A percentile compares a stretch with the other conserved stretches of the same genome.
Evolutionary conservation across 2,797 vertebrate species (phyloP).

Genomic region (Microtus obscurus): DNA sequence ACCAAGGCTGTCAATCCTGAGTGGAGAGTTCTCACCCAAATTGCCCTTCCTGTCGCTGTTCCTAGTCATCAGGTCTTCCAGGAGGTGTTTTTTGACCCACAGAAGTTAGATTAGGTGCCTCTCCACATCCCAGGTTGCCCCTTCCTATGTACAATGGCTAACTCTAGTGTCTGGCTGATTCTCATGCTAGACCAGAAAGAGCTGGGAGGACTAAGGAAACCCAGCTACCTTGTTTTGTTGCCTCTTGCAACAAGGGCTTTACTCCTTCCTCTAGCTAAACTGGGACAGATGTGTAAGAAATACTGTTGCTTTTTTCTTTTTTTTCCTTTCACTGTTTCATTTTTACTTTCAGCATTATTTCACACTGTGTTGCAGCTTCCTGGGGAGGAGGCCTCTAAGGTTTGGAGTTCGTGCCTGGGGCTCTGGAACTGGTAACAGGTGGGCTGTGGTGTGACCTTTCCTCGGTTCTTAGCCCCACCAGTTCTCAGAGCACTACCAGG

Average conservation of each 20-base stretch:
- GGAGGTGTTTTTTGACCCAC: not conserved
- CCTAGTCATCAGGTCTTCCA: not conserved
- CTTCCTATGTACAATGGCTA: accelerated
- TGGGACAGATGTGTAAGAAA: conserved; percentile 1
- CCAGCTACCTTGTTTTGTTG: not conserved
- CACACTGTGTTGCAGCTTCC: not conserved
- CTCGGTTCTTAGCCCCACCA: not conserved
- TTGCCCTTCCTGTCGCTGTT: not conserved
- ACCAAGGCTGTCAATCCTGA: not conserved
- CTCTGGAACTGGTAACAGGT: not conserved
- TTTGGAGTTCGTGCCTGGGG: not conserved
- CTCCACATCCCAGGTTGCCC: not conserved
- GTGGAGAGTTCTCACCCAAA: not conserved
- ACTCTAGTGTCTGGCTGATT: not conserved
- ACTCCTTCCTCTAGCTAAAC: not conserved
- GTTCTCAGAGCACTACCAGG: not conserved
- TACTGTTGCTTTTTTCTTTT: not conserved
- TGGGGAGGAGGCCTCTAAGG: not conserved
- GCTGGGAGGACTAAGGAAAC: not conserved
- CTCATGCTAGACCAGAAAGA: not conserved
- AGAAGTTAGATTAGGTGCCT: not conserved
- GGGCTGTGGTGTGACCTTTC: not conserved
- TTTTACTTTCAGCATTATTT: not conserved
- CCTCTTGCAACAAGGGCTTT: not conserved
- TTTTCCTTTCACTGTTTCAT: conserved; percentile 5